A percentile compares a stretch with the other conserved stretches of the same genome.
These are phyloP conservation scores for Motacilla tschutschensis DNA, from an alignment of 2,113 vertebrate species.

Conservation along the genomic window DNA sequence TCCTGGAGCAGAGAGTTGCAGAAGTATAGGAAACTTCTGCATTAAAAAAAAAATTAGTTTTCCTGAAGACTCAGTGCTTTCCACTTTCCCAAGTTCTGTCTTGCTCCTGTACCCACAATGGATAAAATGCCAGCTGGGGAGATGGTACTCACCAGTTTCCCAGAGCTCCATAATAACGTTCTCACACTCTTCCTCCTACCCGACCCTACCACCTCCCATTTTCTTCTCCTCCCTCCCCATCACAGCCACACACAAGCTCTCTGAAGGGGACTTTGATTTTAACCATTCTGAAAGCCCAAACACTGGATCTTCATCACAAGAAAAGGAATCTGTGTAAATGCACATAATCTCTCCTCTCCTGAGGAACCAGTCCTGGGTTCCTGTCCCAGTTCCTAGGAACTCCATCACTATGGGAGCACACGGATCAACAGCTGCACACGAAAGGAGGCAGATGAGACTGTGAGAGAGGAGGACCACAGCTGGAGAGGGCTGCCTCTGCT, in stretches of 20 bases:
- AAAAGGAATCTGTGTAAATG: neutral
- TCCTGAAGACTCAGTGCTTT: neutral
- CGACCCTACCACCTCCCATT: neutral
- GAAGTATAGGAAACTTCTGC: neutral
- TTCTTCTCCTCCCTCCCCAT: neutral
- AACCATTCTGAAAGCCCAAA: neutral
- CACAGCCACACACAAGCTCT: neutral
- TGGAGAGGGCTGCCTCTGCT: neutral
- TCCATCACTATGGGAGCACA: neutral
- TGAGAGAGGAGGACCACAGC: slow-evolving; percentile 3
- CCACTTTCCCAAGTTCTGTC: neutral
- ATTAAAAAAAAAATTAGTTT: neutral
- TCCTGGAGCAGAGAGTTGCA: neutral
- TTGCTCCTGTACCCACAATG: neutral
- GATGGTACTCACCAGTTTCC: neutral
- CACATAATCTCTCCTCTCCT: neutral
- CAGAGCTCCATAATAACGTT: neutral
- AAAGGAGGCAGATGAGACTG: neutral
- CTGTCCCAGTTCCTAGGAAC: neutral
- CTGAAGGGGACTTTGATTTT: neutral
- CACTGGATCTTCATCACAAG: neutral
- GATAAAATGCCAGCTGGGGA: neutral
- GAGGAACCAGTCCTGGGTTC: neutral
- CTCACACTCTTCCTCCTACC: neutral
- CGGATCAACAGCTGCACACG: fast-evolving